Base-by-base conservation (phyloP, 2,797 vertebrate species). In the Choloepus didactylus region DNA sequence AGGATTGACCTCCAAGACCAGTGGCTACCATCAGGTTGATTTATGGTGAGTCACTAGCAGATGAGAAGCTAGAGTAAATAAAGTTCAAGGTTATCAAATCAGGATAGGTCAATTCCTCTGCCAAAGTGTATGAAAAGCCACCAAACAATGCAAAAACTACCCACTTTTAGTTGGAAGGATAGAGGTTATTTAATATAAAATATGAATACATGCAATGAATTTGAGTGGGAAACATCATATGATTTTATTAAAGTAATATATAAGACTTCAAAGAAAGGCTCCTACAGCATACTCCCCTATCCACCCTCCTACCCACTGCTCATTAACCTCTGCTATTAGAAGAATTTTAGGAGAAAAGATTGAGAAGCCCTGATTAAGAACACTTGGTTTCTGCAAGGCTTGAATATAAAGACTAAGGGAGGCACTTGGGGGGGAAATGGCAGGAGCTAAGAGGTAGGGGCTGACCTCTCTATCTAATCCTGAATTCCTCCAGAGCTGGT, bases 211-310 rank as follows among this genome's bases (percentile, higher is more conserved):
- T 2, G 3, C 67, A 89, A 66, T 60, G 19, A 82, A 54, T 9
- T 18, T 59, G 19, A 84, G 46, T 31, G 29, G 35, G 11, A 76
- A 94, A 76, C 54, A 21, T n/a, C 29, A 76, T 3, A 18, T 23
- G 27, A 72, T 35, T 59, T 23, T 35, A 29, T 69, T 84, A 73
- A 85, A 94, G 44, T 73, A 54, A 54, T 51, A 59, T 3, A 0
- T 12, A 85, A 64, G 29, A 46, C 12, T 77, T 89, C 9, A 86
- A 66, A 77, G 60, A 93, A 54, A 35, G 18, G 25, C 59, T 73
- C 15, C 41, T 38, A 1, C 0, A 51, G 12, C 1, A n/a, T 5
- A 51, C 5, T 2, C 0, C 10, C 7, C 23, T 5, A 38, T 15
- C 12, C 7, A 18, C 19, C 25, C 35, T 29, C 29, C 8, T 35